These are phyloP conservation scores for Phenganax stokvisi DNA, from an alignment of 92 coral and sea anemone genomes.

Conservation along the genomic window DNA sequence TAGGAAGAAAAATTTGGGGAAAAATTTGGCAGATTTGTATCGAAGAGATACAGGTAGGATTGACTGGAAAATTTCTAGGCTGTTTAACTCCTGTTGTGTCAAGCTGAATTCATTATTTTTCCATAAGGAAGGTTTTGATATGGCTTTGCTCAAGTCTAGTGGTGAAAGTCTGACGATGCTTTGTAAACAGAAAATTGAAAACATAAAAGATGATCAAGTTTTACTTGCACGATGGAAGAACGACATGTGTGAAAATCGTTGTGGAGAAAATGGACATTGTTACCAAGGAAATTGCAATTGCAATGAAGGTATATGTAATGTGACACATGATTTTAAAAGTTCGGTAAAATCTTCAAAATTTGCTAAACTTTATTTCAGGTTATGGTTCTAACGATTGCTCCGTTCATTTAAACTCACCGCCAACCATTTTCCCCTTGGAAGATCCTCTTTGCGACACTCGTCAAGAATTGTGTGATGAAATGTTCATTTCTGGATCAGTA, in stretches of 20 bases:
- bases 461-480: conserved; percentile 51
- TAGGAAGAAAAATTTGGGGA: conserved; percentile 28
- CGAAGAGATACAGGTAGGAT: conserved; percentile 24
- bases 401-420: conserved; percentile 56
- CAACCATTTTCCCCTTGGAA: conserved; percentile 52
- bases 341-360: not conserved
- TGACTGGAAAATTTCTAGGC: not conserved
- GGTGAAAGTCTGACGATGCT: not conserved
- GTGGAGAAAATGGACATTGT: conserved; percentile 71
- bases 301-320: conserved; percentile 59
- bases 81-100: no score
- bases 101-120: not conserved
- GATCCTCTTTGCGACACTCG: conserved; percentile 57
- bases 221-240: conserved; percentile 29
- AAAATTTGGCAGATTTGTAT: conserved; percentile 30
- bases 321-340: not conserved
- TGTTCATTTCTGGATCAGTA: conserved; percentile 61
- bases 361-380: conserved; percentile 39
- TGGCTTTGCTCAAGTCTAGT: conserved; percentile 23
- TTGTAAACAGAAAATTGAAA: conserved; percentile 11
- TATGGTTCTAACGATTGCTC: conserved; percentile 76
- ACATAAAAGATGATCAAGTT: not conserved
- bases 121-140: conserved; percentile 40
- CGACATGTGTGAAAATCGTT: conserved; percentile 68
- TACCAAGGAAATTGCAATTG: conserved; percentile 70